Conservation (phyloP, 2,888 invertebrate species). For the Drosophila demipolita region DNA sequence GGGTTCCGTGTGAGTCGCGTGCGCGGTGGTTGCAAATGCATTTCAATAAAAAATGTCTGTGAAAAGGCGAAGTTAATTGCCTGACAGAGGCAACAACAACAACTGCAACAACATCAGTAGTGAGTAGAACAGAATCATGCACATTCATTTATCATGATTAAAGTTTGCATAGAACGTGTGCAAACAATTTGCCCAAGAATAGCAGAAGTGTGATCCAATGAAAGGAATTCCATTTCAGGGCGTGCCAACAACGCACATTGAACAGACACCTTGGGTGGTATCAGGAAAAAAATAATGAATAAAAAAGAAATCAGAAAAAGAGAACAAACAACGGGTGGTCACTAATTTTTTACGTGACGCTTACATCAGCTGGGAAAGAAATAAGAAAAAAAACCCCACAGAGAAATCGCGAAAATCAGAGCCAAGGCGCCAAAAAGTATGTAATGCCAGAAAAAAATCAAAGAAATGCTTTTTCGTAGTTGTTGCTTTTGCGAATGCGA, state of each 20-base stretch:
- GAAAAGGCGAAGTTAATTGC: conserved; percentile 72
- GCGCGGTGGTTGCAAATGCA: conserved; percentile 70
- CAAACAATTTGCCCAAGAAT: conserved; percentile 63
- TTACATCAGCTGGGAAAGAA: conserved; percentile 39
- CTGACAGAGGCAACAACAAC: conserved; percentile 43
- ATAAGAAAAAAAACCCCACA: conserved; percentile 31
- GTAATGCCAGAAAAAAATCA: conserved; percentile 67
- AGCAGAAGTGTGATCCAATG: conserved; percentile 41
- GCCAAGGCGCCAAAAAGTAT: conserved; percentile 73
- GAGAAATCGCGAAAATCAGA: conserved; percentile 62
- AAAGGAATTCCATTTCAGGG: conserved; percentile 63
- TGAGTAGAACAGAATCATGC: conserved; percentile 44
- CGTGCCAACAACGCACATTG: conserved; percentile 65
- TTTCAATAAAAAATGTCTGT: conserved; percentile 66
- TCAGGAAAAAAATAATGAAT: neutral
- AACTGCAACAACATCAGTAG: conserved; percentile 38
- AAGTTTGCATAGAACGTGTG: conserved; percentile 75
- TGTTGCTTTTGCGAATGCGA: conserved; percentile 34
- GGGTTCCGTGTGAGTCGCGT: conserved; percentile 25
- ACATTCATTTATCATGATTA: conserved; percentile 81
- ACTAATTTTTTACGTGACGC: conserved; percentile 78
- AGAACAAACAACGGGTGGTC: conserved; percentile 70
- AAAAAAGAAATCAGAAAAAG: conserved; percentile 18
- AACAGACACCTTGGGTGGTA: conserved; percentile 67
- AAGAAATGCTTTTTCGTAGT: conserved; percentile 50